These are phyloP conservation scores for Paracentrotus lividus DNA, from an alignment of 53 echinoderm and acorn worm genomes.

Conservation along the genomic window DNA sequence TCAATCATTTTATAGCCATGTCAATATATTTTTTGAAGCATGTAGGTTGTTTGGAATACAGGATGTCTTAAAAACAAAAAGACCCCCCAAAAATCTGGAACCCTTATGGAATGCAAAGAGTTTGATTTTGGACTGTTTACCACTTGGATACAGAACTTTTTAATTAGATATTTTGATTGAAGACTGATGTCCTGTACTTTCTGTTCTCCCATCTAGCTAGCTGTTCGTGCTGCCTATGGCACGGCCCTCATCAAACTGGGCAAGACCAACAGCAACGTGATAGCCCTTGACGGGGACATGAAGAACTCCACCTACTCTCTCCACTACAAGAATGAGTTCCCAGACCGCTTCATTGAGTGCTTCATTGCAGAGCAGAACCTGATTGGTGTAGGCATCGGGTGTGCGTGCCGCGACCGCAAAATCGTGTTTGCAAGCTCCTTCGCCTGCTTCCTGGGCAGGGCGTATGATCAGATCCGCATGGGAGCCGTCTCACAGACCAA, in stretches of 20 bases:
- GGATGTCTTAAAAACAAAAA: no score
- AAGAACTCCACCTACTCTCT: slow-evolving; percentile 97
- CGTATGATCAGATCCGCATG: slow-evolving; percentile 97
- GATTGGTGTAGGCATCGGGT: slow-evolving; percentile 92
- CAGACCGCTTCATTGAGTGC: slow-evolving; percentile 94
- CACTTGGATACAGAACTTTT: no score
- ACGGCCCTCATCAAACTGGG: slow-evolving; percentile 89
- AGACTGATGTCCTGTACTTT: no score
- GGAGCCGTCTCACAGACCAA: slow-evolving; percentile 98
- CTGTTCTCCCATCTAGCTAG: slow-evolving; percentile 71
- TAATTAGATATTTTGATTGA: no score
- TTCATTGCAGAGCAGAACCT: slow-evolving; percentile 99
- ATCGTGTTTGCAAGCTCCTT: slow-evolving; percentile 93
- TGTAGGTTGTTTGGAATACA: no score
- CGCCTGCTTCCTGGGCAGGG: slow-evolving; percentile 92
- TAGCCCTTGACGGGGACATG: slow-evolving; percentile 94
- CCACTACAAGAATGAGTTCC: slow-evolving; percentile 86
- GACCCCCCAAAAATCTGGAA: no score
- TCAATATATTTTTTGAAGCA: no score
- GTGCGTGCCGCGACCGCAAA: slow-evolving; percentile 87
- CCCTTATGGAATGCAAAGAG: no score
- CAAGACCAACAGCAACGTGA: slow-evolving; percentile 74
- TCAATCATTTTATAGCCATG: no score
- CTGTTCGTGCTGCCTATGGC: slow-evolving; percentile 94
- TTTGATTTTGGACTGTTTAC: no score